These are phyloP conservation scores for Sialia sialis DNA, from an alignment of 2,113 vertebrate species.

Conservation along the genomic window DNA sequence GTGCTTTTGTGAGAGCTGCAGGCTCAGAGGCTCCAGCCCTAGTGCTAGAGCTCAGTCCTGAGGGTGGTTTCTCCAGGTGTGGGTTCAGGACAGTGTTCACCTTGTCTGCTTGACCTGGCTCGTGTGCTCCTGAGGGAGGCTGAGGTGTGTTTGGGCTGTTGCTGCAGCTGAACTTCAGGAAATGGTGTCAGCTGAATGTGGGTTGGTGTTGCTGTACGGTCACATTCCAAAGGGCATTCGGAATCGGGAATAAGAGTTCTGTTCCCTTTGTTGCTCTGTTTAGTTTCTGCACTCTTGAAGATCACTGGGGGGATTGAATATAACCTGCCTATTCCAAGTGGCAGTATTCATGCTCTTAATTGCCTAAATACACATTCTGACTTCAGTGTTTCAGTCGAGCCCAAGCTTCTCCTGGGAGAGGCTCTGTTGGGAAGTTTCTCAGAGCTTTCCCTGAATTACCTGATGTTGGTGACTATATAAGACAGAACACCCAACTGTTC, in stretches of 20 bases:
- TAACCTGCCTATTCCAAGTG: not conserved
- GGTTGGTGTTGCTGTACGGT: not conserved
- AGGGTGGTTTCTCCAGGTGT: not conserved
- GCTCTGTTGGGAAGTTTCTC: not conserved
- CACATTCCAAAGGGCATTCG: not conserved
- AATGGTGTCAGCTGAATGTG: not conserved
- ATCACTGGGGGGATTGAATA: rapidly evolving
- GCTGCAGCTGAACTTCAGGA: not conserved
- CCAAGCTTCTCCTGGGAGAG: not conserved
- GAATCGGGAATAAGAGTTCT: not conserved
- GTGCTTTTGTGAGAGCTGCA: not conserved
- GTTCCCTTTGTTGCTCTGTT: not conserved
- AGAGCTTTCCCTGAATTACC: not conserved
- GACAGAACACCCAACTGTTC: rapidly evolving
- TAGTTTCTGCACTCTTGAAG: not conserved
- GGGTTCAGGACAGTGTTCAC: not conserved
- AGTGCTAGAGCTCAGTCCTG: rapidly evolving
- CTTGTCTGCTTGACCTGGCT: not conserved
- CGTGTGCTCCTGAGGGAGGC: rapidly evolving
- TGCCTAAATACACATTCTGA: rapidly evolving
- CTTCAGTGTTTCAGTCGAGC: not conserved
- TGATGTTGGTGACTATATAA: rapidly evolving
- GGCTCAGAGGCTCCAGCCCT: not conserved
- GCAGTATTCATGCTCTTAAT: not conserved
- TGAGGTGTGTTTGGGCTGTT: not conserved